Evolutionary conservation across 2,113 vertebrate genomes (phyloP).

Genomic region (Campylorhamphus procurvoides): DNA sequence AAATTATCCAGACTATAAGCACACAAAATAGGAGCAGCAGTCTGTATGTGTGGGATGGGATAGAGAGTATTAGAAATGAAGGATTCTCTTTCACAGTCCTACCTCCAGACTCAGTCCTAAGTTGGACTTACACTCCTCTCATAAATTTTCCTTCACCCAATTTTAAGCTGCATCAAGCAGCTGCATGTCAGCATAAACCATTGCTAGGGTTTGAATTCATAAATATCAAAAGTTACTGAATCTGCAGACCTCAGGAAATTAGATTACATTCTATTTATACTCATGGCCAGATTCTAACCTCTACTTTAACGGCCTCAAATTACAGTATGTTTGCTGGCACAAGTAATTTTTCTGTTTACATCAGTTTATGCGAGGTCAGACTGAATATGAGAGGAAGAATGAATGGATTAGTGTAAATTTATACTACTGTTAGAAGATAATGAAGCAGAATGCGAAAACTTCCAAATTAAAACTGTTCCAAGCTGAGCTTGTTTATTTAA

Average conservation of each 20-base stretch:
- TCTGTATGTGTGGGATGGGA: background rate
- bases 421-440: background rate
- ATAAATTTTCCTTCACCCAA: background rate
- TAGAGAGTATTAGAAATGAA: background rate
- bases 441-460: background rate
- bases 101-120: background rate
- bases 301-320: background rate
- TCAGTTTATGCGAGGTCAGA: background rate
- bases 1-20: background rate
- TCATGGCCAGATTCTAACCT: background rate
- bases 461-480: background rate
- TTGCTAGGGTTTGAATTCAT: slow-evolving; percentile 1
- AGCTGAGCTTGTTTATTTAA: background rate
- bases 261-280: slow-evolving; percentile 31
- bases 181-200: slow-evolving; percentile 22
- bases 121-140: background rate
- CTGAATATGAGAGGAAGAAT: background rate
- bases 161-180: slow-evolving; percentile 4
- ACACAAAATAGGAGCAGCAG: background rate
- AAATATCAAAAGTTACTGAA: slow-evolving; percentile 20
- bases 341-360: slow-evolving; percentile 25
- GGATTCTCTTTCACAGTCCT: background rate
- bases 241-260: slow-evolving; percentile 12
- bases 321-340: background rate
- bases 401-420: background rate